phyloP scores from a whole-genome alignment of 1,140 invertebrate species.

The Mamestra configurata region DNA sequence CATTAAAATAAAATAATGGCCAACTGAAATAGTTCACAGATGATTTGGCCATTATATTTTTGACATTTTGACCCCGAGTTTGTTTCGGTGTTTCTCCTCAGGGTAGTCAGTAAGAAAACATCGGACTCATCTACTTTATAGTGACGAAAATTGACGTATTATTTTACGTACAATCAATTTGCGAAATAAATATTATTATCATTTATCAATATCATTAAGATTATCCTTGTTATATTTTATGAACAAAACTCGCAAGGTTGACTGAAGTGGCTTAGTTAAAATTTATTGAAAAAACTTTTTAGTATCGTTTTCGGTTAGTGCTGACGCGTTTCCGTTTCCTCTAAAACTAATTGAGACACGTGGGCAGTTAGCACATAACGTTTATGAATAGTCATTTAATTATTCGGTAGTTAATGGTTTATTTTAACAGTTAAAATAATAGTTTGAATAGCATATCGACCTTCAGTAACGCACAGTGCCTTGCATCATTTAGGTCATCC shows the following conservation, averaged over 20 bases:
- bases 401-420: slow-evolving; percentile 23
- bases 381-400: slow-evolving; percentile 14
- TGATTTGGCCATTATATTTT: too few relatives aligned
- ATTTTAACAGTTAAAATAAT: slow-evolving; percentile 22
- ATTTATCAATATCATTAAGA: too few relatives aligned
- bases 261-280: neutral
- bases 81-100: too few relatives aligned
- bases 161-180: too few relatives aligned
- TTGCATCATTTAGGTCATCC: slow-evolving; percentile 56
- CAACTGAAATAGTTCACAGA: too few relatives aligned
- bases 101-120: too few relatives aligned
- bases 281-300: neutral
- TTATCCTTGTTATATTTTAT: slow-evolving; percentile 9
- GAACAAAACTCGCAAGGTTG: slow-evolving; percentile 2
- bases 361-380: slow-evolving; percentile 28
- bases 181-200: too few relatives aligned
- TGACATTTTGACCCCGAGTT: too few relatives aligned
- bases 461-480: slow-evolving; percentile 40
- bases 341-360: slow-evolving; percentile 16
- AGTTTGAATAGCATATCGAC: slow-evolving; percentile 42
- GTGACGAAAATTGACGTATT: too few relatives aligned
- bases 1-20: too few relatives aligned
- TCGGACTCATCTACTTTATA: too few relatives aligned
- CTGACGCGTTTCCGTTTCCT: slow-evolving; percentile 36
- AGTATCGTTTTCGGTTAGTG: slow-evolving; percentile 22